A percentile compares a stretch with the other conserved stretches of the same genome.
Evolutionary conservation across 1,140 invertebrate genomes (phyloP).

Genomic region (Macrosteles quadrilineatus): DNA sequence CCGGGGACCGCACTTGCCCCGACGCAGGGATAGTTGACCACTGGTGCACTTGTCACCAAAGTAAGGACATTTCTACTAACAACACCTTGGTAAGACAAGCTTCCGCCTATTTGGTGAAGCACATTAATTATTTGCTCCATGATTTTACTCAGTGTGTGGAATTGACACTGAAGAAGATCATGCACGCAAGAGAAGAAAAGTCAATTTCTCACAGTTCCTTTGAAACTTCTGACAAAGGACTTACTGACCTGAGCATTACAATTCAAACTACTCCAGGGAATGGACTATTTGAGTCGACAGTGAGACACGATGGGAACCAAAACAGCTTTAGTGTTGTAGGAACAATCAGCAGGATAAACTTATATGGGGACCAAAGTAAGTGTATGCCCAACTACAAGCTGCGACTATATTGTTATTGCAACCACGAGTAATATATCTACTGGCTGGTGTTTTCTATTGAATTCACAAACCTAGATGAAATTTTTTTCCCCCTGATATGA

Average conservation of each 20-base stretch:
- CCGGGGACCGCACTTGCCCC: slow-evolving; percentile 70
- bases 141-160: slow-evolving; percentile 59
- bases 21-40: slow-evolving; percentile 73
- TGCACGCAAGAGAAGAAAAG: slow-evolving; percentile 34
- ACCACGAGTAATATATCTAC: too few relatives aligned
- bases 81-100: slow-evolving; percentile 53
- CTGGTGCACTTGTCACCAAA: slow-evolving; percentile 81
- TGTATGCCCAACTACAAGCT: slow-evolving; percentile 73
- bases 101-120: slow-evolving; percentile 57
- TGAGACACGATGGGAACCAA: slow-evolving; percentile 49
- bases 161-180: slow-evolving; percentile 33
- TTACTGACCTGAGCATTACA: slow-evolving; percentile 36
- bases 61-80: slow-evolving; percentile 54
- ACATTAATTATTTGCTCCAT: slow-evolving; percentile 64
- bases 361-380: slow-evolving; percentile 74
- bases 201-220: neutral
- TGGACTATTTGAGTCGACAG: slow-evolving; percentile 49
- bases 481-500: too few relatives aligned
- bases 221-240: neutral
- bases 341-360: slow-evolving; percentile 72
- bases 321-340: slow-evolving; percentile 53
- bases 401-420: slow-evolving; percentile 77
- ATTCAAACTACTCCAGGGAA: slow-evolving; percentile 39
- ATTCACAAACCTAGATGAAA: too few relatives aligned
- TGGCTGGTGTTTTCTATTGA: too few relatives aligned